Base-by-base conservation (phyloP, 2,888 invertebrate genomes). In the Nesidiocoris tenuis region DNA sequence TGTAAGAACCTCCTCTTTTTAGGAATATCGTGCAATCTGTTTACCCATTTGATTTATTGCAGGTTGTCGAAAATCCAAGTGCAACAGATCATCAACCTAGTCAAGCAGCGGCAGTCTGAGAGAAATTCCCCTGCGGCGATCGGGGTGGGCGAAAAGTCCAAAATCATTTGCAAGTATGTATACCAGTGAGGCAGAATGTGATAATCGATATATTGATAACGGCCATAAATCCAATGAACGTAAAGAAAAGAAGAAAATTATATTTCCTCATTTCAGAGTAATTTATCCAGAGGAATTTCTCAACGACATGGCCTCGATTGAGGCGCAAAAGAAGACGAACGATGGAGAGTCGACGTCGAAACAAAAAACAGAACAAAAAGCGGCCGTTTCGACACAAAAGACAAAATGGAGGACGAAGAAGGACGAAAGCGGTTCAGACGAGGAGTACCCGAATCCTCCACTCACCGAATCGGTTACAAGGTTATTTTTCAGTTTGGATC, bases 11-110 rank as follows among this genome's bases (percentile, higher is more conserved):
- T 2, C 7, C 17, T 2, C 17, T 56, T 56, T 56, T 2, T n/a
- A 1, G 56, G 56, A n/a, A 56, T 1, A 56, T 2, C n/a, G n/a
- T n/a, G n/a, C n/a, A n/a, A n/a, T n/a, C n/a, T n/a, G n/a, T n/a
- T n/a, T n/a, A n/a, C n/a, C n/a, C n/a, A n/a, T n/a, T n/a, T n/a
- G n/a, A n/a, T n/a, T n/a, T n/a, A 1, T 67, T 67, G 3, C 67
- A 67, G 67, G 55, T 56, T 67, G 55, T 67, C 67, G 3, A 67
- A 67, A 67, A 67, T 67, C 22, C 67, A 67, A 21, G 22, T 67
- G 19, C 67, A 67, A 19, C 67, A 67, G 55, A 67, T 67, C n/a
- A 55, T 67, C 19, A 67, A 67, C 23, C 55, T 56, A n/a, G 22
- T 67, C 21, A 9, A 54, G 55, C 67, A 67, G 55, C 17, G 16